A percentile compares a stretch with the other conserved stretches of the same genome.
Evolutionary conservation across 2,113 vertebrate species (phyloP).

Genomic region (Ammodramus savannarum): DNA sequence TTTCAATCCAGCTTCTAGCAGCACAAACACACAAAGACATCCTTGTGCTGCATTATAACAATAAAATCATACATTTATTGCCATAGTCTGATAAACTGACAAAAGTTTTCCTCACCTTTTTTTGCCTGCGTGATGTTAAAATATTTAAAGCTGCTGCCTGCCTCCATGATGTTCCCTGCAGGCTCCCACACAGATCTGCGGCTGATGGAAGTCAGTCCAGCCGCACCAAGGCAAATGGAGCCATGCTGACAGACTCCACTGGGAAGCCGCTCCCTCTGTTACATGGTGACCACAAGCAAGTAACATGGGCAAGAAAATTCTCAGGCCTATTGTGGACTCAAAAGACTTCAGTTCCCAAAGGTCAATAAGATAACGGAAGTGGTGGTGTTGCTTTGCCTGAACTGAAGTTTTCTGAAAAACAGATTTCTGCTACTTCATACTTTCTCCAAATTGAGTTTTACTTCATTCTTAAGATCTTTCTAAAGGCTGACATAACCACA

Average conservation of each 20-base stretch:
- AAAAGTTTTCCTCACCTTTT: not conserved
- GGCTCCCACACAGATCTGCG: not conserved
- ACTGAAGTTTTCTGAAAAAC: not conserved
- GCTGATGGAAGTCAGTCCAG: not conserved
- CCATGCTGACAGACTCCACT: not conserved
- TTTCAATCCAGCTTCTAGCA: not conserved
- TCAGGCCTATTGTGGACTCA: not conserved
- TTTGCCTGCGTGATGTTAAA: not conserved
- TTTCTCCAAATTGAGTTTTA: not conserved
- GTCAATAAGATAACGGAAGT: not conserved
- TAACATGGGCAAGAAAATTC: not conserved
- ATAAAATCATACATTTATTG: not conserved
- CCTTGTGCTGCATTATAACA: not conserved
- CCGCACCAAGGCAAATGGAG: not conserved
- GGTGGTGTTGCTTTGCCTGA: not conserved
- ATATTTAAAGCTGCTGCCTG: not conserved
- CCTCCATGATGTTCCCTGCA: rapidly evolving
- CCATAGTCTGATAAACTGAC: not conserved
- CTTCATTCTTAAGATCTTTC: not conserved
- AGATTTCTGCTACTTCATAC: not conserved
- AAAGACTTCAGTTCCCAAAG: not conserved
- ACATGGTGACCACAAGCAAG: not conserved
- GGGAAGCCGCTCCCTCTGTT: not conserved
- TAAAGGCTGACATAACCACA: not conserved
- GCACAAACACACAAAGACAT: not conserved